Percentiles rank a stretch among this genome's conserved stretches.
phyloP scores from a whole-genome alignment of 30 jellyfish, hydroid and myxozoan genomes.

The Hydractinia echinata region DNA sequence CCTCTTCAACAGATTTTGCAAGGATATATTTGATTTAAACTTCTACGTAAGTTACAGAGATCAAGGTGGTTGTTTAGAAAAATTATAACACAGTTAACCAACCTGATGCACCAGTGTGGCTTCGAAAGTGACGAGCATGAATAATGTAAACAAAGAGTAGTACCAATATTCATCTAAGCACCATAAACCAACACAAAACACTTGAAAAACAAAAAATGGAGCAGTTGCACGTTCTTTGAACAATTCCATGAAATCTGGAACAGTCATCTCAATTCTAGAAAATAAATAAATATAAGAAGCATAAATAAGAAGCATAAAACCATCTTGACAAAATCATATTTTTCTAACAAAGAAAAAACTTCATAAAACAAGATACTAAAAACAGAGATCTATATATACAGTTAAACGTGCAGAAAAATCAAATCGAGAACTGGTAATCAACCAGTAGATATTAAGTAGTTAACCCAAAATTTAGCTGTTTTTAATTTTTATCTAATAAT shows the following conservation, averaged over 20 bases:
- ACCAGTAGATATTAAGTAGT: too few species aligned
- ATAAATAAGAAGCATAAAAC: too few species aligned
- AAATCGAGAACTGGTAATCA: too few species aligned
- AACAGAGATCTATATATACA: too few species aligned
- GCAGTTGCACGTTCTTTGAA: conserved; percentile 99
- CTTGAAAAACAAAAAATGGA: conserved; percentile 99
- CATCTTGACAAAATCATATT: too few species aligned
- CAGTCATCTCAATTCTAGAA: conserved; percentile 93
- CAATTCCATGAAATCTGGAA: conserved; percentile 89
- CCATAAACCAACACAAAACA: conserved; percentile 98
- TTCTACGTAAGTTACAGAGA: not conserved
- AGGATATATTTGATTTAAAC: not conserved
- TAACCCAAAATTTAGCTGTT: too few species aligned
- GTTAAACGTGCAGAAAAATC: too few species aligned
- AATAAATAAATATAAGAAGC: too few species aligned
- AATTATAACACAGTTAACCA: not conserved
- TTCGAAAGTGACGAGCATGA: conserved; percentile 91
- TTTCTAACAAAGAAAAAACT: not conserved
- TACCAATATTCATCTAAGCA: conserved; percentile 98
- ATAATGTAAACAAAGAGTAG: conserved; percentile 79
- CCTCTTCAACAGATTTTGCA: not conserved
- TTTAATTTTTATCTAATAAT: too few species aligned
- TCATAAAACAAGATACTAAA: not conserved
- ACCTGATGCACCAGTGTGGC: conserved; percentile 99
- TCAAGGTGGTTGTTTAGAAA: too few species aligned